A percentile compares a stretch with the other conserved stretches of the same genome.
These are phyloP conservation scores for Sylvilagus bachmani DNA, from an alignment of 2,113 vertebrate genomes.

Conservation along the genomic window DNA sequence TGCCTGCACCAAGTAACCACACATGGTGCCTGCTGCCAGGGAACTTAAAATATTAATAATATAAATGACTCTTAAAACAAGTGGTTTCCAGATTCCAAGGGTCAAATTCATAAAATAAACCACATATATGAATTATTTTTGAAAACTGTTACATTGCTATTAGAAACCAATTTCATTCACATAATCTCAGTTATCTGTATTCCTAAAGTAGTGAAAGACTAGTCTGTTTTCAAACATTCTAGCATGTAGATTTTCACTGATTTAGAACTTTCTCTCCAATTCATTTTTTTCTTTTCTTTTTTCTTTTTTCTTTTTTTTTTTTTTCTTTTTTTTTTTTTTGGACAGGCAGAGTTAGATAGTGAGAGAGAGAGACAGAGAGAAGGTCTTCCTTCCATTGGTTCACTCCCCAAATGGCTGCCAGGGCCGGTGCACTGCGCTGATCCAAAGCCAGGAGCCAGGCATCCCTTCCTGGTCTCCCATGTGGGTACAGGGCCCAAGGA, in stretches of 20 bases:
- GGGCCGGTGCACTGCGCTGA: no score
- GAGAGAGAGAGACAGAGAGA: no score
- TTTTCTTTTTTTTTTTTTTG: no score
- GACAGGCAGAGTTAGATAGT: no score
- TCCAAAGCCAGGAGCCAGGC: no score
- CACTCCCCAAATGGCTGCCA: no score
- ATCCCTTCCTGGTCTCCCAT: no score
- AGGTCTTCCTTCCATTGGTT: no score
- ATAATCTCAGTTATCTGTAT: not conserved
- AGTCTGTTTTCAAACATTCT: constrained; percentile 1
- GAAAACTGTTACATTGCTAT: not conserved
- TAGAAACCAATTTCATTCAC: not conserved
- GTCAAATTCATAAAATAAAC: constrained; percentile 20
- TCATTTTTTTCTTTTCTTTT: not conserved
- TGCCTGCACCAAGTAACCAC: not conserved
- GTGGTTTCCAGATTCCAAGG: not conserved
- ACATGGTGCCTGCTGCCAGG: no score
- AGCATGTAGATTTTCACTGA: not conserved
- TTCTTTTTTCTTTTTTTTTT: not conserved
- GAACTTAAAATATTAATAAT: not conserved
- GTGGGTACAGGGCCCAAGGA: no score
- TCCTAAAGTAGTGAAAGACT: not conserved
- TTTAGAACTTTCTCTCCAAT: not conserved
- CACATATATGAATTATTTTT: not conserved
- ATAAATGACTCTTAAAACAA: not conserved